Evolutionary conservation across 2,797 vertebrate genomes (phyloP), one percentile per base, ranked within the genome.

Genomic region (Thaleichthys pacificus): DNA sequence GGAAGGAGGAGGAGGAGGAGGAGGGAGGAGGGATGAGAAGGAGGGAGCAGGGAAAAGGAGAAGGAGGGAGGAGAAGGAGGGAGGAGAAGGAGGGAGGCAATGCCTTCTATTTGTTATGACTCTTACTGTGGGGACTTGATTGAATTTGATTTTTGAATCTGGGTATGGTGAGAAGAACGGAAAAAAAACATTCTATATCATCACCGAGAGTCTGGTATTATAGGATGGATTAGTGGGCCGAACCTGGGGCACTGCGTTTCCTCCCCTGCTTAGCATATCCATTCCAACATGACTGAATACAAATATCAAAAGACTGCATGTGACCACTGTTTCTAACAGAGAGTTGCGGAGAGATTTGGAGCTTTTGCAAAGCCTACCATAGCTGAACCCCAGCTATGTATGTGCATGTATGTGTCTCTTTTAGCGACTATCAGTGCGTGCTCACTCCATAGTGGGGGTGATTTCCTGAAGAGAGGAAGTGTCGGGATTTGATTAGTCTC

Each of bases 351-450:
- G 51, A 24, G 68, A 70, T 67, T 63, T 70, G 68, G 22, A 21
- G 66, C 62, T 66, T 66, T 56, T 66, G 47, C 42, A 8, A 61
- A 68, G 76, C 71, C 66, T 69, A 73, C 51, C 75, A 70, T 69
- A 11, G 70, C 57, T 38, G 57, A 57, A 62, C 67, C 5, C n/a
- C 32, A 4, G 35, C n/a, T 35, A 42, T 2, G 24, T n/a, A 21
- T 68, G 66, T 21, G 6, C 15, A n/a, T 21, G 35, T 42, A n/a
- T 14, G 63, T 47, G 68, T 72, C 66, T 56, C 57, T 72, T 22
- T 63, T 49, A 62, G 68, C 64, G 19, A 49, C 66, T 54, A 58
- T 70, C 61, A 62, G 67, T 61, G 21, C 62, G 61, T 67, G 70
- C 38, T 69, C 61, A 57, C 66, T 12, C 22, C 8, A 22, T 19